Base-by-base conservation (phyloP, 2,797 vertebrate genomes). In the Eutrigla gurnardus region DNA sequence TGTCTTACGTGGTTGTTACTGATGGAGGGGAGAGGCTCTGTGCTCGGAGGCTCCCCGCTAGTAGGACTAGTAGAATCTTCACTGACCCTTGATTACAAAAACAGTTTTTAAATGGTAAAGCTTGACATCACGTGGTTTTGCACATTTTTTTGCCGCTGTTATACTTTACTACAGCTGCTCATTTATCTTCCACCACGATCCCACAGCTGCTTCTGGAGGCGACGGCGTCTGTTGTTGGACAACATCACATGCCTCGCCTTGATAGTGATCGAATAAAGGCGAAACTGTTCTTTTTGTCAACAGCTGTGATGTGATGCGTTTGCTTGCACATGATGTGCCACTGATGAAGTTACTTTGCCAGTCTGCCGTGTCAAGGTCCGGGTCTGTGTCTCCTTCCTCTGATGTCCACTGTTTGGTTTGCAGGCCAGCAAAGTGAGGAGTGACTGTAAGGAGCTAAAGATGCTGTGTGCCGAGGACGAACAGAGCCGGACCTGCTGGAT, bases 391-490 rank as follows among this genome's bases (percentile, higher is more conserved):
- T 77, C 50, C 33, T 83, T 74, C 45, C 25, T 25, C 25, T 25
- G 25, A 25, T 2, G 65, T 82, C 46, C 73, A 18, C 76, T 78
- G 67, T 81, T 78, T 83, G 69, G 40, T 89, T 75, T 18, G 76
- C 92, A 99, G 98, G 96, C 97, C 84, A 97, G 95, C 90, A 98
- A 96, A 93, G 95, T 93, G 77, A 96, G 94, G 86, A 95, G 91
- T 7, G 97, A 99, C 87, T 90, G 94, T 6, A 99, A 98, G 90
- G 98, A 99, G 75, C 90, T 99, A 71, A 95, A 97, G 84, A 93
- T 99, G 94, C 92, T 99, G 79, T 99, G 98, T 86, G 96, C 98
- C 0, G 98, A 99, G 80, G 97, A 99, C 4, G 98, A 99, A 64
- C 98, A 98, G 90, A 96, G 95, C 91, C 91, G 97, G 59, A 95